Evolutionary conservation across 2,113 vertebrate species (phyloP).

Genomic region (Terrapene triunguis): DNA sequence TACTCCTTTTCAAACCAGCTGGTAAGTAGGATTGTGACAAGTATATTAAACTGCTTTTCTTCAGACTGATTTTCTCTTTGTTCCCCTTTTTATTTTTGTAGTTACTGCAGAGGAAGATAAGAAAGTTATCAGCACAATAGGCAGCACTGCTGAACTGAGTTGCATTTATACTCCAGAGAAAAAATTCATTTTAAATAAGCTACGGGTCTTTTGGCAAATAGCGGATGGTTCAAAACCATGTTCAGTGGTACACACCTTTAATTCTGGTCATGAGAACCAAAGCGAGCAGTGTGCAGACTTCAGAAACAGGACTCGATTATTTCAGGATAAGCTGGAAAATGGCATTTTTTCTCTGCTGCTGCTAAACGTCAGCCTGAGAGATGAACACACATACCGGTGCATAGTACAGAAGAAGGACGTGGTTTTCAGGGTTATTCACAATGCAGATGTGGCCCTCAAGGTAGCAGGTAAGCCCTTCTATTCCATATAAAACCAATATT

Average conservation of each 20-base stretch:
- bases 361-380: slow-evolving; percentile 58
- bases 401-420: slow-evolving; percentile 31
- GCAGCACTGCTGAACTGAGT: slow-evolving; percentile 45
- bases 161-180: neutral
- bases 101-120: neutral
- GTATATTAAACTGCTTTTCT: neutral
- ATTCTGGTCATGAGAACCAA: slow-evolving; percentile 21
- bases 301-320: slow-evolving; percentile 62
- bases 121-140: slow-evolving; percentile 52
- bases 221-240: neutral
- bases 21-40: neutral
- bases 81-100: neutral
- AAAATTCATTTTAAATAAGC: neutral
- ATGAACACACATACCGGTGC: slow-evolving; percentile 68
- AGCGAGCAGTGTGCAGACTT: slow-evolving; percentile 26
- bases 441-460: slow-evolving; percentile 32
- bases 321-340: slow-evolving; percentile 19
- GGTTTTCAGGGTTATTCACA: neutral
- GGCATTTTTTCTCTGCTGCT: slow-evolving; percentile 76
- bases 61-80: neutral
- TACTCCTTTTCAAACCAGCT: neutral
- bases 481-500: neutral
- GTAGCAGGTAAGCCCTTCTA: slow-evolving; percentile 75
- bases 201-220: slow-evolving; percentile 78
- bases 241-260: slow-evolving; percentile 50